Percentiles rank a stretch among this genome's conserved stretches.
These are phyloP conservation scores for Trissonchulus latispiculum DNA, from an alignment of 2,888 invertebrate genomes.

Conservation along the genomic window DNA sequence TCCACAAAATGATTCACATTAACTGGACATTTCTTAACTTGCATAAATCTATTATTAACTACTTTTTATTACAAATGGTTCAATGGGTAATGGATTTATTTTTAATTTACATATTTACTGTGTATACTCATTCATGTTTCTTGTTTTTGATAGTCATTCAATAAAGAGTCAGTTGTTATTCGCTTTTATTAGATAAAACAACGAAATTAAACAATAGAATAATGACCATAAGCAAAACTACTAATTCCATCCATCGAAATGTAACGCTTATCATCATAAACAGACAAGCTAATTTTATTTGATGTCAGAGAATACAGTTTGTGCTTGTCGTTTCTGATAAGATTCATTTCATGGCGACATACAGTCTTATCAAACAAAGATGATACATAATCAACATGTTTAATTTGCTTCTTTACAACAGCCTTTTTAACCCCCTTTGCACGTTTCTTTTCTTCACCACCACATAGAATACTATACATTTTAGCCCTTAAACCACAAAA, in stretches of 20 bases:
- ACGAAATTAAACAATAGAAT: too few relatives aligned
- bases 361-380: not conserved
- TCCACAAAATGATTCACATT: too few relatives aligned
- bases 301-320: not conserved
- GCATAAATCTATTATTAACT: too few relatives aligned
- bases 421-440: slow-evolving; percentile 1
- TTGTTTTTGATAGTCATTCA: too few relatives aligned
- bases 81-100: too few relatives aligned
- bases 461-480: not conserved
- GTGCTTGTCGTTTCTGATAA: slow-evolving; percentile 3
- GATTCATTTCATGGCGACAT: slow-evolving; percentile 5
- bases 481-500: not conserved
- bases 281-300: not conserved
- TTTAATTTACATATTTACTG: too few relatives aligned
- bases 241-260: slow-evolving; percentile 3
- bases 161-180: too few relatives aligned
- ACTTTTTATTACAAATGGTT: too few relatives aligned
- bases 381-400: not conserved
- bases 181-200: too few relatives aligned
- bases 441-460: slow-evolving; percentile 2
- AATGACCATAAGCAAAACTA: slow-evolving; percentile 8
- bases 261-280: slow-evolving; percentile 9
- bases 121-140: too few relatives aligned
- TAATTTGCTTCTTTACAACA: not conserved
- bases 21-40: too few relatives aligned